These are phyloP conservation scores for Sebastes reedi DNA, from an alignment of 2,797 vertebrate species.

Conservation along the genomic window DNA sequence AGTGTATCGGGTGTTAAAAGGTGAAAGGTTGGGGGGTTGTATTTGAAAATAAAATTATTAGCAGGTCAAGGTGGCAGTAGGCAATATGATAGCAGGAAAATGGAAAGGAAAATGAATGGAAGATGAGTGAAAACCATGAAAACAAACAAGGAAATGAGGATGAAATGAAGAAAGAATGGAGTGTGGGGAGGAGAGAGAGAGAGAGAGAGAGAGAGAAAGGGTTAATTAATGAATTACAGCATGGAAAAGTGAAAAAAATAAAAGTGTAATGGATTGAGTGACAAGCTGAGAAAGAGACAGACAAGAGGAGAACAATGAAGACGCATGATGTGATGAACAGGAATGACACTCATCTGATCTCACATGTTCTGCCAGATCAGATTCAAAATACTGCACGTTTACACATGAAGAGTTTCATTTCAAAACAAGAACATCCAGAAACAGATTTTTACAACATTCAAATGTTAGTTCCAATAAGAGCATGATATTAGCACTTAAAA, in stretches of 20 bases:
- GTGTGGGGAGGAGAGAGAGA: slow-evolving; percentile 30
- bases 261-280: slow-evolving; percentile 5
- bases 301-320: slow-evolving; percentile 14
- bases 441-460: not conserved
- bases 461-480: not conserved
- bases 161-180: slow-evolving; percentile 3
- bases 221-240: slow-evolving; percentile 40
- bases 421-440: not conserved
- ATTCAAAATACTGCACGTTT: not conserved
- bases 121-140: not conserved
- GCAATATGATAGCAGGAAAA: slow-evolving; percentile 1
- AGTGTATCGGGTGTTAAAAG: not conserved
- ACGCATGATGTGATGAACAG: slow-evolving; percentile 32
- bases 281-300: slow-evolving; percentile 4
- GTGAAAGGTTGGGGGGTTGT: not conserved
- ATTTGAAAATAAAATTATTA: slow-evolving; percentile 18
- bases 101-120: not conserved
- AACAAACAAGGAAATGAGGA: not conserved
- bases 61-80: not conserved
- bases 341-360: slow-evolving; percentile 11
- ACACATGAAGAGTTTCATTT: slow-evolving; percentile 18
- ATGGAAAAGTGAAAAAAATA: slow-evolving; percentile 18
- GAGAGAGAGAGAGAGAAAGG: slow-evolving; percentile 24
- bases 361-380: slow-evolving; percentile 13
- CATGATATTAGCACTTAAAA: not conserved